Percentiles rank a stretch among this genome's conserved stretches.
phyloP scores from a whole-genome alignment of 2,797 vertebrate genomes.

The Lutjanus campechanus region DNA sequence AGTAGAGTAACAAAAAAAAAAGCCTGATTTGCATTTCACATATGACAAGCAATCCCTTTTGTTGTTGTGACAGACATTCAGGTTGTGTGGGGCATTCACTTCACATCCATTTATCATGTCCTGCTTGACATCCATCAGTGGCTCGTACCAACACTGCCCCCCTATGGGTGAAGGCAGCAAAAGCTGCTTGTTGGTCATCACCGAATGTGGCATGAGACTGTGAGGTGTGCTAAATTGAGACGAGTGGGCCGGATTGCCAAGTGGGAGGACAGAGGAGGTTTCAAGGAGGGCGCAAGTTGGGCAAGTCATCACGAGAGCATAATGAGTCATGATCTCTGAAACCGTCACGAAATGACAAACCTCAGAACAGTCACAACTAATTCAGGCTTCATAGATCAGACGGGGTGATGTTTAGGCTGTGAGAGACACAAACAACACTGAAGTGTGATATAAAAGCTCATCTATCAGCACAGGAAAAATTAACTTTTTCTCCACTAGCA shows the following conservation, averaged over 20 bases:
- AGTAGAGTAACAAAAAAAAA: background rate
- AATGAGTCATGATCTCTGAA: constrained; percentile 55
- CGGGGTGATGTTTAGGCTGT: constrained; percentile 4
- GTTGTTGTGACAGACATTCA: constrained; percentile 20
- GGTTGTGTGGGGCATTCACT: constrained; percentile 2
- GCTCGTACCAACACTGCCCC: constrained; percentile 54
- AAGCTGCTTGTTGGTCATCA: constrained; percentile 6
- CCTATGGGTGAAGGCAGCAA: constrained; percentile 42
- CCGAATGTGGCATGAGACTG: constrained; percentile 9
- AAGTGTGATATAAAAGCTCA: background rate
- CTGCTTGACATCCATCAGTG: constrained; percentile 8
- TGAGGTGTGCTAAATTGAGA: constrained; percentile 59
- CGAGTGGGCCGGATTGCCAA: constrained; percentile 46
- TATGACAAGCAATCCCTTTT: background rate
- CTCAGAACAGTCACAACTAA: constrained; percentile 14
- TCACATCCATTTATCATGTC: constrained; percentile 19
- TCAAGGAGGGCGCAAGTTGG: constrained; percentile 46
- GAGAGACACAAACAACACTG: background rate
- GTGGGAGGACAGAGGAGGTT: constrained; percentile 58
- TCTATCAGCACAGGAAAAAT: background rate
- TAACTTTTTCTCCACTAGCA: too few species aligned
- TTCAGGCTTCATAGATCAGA: constrained; percentile 18
- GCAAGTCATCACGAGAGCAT: constrained; percentile 44
- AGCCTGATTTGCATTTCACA: constrained; percentile 25
- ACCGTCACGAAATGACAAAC: constrained; percentile 27